Evolutionary conservation across 2,888 invertebrate species (phyloP).

Genomic region (Drosophila mercatorum): DNA sequence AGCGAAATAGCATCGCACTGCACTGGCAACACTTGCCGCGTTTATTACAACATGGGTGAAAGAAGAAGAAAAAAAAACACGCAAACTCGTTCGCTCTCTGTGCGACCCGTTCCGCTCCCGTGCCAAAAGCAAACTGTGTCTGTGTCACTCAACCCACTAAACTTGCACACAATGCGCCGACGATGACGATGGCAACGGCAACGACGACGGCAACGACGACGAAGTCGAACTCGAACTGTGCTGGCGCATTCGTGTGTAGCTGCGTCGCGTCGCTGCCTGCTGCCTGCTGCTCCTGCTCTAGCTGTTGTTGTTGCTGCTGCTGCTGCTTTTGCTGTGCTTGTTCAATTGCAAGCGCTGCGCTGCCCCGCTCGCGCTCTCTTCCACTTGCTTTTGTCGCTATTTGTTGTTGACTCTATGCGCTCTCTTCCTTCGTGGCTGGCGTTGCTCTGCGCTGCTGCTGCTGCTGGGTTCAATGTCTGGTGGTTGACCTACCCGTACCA

Average conservation of each 20-base stretch:
- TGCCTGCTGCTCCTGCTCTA: constrained; percentile 11
- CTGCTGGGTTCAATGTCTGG: constrained; percentile 82
- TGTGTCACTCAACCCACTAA: constrained; percentile 80
- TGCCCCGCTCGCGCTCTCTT: constrained; percentile 15
- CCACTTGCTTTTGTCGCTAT: constrained; percentile 24
- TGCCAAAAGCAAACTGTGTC: constrained; percentile 72
- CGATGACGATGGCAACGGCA: constrained; percentile 5
- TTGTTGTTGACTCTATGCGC: constrained; percentile 49
- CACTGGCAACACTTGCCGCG: constrained; percentile 45
- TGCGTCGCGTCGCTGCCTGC: constrained; percentile 28
- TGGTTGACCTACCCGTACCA: constrained; percentile 82
- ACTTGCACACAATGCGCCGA: constrained; percentile 69
- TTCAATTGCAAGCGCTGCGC: constrained; percentile 14
- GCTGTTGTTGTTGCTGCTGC: constrained; percentile 19
- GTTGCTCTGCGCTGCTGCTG: constrained; percentile 52
- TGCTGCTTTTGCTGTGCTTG: constrained; percentile 14
- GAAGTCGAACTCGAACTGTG: constrained; percentile 43
- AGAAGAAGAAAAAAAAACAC: constrained; percentile 11
- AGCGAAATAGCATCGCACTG: constrained; percentile 1
- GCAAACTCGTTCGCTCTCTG: constrained; percentile 47
- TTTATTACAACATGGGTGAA: constrained; percentile 31
- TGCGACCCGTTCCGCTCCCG: constrained; percentile 61
- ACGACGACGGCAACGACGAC: constrained; percentile 13
- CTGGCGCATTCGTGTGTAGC: constrained; percentile 47
- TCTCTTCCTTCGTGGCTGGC: constrained; percentile 15